A percentile compares a stretch with the other conserved stretches of the same genome.
phyloP scores from a whole-genome alignment of 2,888 invertebrate species.

The Nomada lathburiana region DNA sequence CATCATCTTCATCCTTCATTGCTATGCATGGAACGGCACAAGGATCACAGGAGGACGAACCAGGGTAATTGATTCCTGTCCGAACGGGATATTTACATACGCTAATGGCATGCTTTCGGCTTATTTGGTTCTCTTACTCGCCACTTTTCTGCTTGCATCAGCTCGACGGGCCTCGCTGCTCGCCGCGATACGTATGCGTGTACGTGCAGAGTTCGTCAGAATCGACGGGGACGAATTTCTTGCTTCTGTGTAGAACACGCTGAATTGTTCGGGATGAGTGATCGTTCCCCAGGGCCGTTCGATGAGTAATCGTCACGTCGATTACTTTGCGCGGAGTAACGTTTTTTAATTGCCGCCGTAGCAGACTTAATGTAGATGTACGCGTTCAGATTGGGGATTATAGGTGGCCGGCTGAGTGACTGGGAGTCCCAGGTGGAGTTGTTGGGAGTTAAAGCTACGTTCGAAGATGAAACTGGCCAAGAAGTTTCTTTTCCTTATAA shows the following conservation, averaged over 20 bases:
- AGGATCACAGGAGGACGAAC: slow-evolving; percentile 63
- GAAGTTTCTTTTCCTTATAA: not conserved
- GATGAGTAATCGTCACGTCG: slow-evolving; percentile 13
- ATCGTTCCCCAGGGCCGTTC: not conserved
- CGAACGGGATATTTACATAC: slow-evolving; percentile 75
- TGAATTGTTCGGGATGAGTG: slow-evolving; percentile 23
- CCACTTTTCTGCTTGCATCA: slow-evolving; percentile 23
- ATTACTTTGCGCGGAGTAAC: not conserved
- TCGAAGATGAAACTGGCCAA: not conserved
- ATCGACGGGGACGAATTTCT: slow-evolving; percentile 16
- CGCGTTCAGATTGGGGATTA: slow-evolving; percentile 8
- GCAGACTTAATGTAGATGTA: slow-evolving; percentile 16
- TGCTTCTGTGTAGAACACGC: not conserved
- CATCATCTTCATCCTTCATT: slow-evolving; percentile 66
- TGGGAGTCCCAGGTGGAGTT: not conserved
- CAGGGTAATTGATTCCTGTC: slow-evolving; percentile 77
- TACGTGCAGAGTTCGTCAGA: not conserved
- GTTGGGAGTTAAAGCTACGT: not conserved
- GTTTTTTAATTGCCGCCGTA: slow-evolving; percentile 24
- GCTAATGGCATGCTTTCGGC: slow-evolving; percentile 71
- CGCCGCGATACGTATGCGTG: not conserved
- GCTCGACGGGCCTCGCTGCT: slow-evolving; percentile 8
- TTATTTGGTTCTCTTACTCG: slow-evolving; percentile 47
- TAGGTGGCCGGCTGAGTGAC: not conserved
- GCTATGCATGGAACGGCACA: slow-evolving; percentile 76